Base-by-base conservation (phyloP, 2,888 invertebrate species). In the Aleiodes alternator region DNA sequence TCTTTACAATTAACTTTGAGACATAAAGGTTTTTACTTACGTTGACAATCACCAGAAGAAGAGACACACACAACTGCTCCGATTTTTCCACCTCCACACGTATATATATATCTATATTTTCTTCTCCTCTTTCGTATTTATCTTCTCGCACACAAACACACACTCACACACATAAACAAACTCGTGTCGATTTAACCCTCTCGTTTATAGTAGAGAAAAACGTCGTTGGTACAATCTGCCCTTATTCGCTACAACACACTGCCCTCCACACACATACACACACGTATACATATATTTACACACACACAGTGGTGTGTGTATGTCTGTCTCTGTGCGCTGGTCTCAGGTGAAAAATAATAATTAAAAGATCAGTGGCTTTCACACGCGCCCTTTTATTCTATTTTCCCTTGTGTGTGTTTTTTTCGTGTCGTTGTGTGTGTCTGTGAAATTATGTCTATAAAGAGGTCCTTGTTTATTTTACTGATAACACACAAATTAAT, bases 11-110 rank as follows among this genome's bases (percentile, higher is more conserved):
- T 61, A 4, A 38, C 12, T 34, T n/a, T 31, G 34, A 12, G 23
- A 23, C 23, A 23, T 23, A 23, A 12, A 16, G 48, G 48, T 64
- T 64, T 64, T 64, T 64, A 64, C 64, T 64, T 64, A 64, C 64
- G 64, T 38, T 43, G 64, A 48, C 48, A 48, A 59, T 64, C 43
- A 43, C 48, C 43, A 23, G 23, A 23, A 23, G 23, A 23, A 61
- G 38, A 61, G 43, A 43, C 59, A 61, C 31, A 31, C n/a, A 34
- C 16, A n/a, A 8, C n/a, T 61, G 38, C 43, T 7, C 43, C 43
- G 11, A 43, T 43, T 38, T 38, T n/a, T 61, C n/a, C 59, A 12
- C 5, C 38, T 61, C n/a, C 61, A 34, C 23, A 23, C 23, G 23
- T 23, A 23, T 23, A 1, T n/a, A n/a, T n/a, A n/a, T n/a, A n/a